Evolutionary conservation across 2,113 vertebrate genomes (phyloP), one percentile per base, ranked within the genome.

Genomic region (Varanus salvator): DNA sequence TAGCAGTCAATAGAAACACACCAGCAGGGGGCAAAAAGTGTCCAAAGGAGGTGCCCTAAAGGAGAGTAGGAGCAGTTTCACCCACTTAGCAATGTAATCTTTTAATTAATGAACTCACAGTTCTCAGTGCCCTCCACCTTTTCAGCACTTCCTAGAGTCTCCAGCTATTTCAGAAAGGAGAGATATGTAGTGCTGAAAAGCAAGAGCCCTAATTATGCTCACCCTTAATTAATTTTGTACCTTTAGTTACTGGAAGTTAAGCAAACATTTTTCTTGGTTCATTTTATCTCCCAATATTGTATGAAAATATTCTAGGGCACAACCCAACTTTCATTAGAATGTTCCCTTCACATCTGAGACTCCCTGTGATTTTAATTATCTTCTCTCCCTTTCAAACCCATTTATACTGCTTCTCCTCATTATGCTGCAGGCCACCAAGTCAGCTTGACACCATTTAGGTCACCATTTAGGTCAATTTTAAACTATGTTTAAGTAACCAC

Each of bases 321-420:
- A 89, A 75, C 82, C 2, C 17, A 60, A 60, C 72, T 89, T 50
- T 83, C 57, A 88, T 80, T 74, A 81, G 25, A 52, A 2, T n/a
- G 57, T 29, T 66, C 72, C 76, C 66, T 85, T 85, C 69, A 27
- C 57, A 91, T n/a, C 17, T 25, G 38, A 86, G 77, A 85, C 25
- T 68, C 25, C 57, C 60, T 82, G 78, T 87, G 48, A 88, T 84
- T 85, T 91, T 80, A 80, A 84, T 88, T 84, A 85, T 74, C 64
- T 80, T 72, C 25, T 48, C 69, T 74, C 44, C 66, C 57, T 86
- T 80, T 44, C 64, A 25, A 34, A 74, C 81, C 77, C n/a, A 44
- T 75, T 80, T 85, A 75, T 81, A 68, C 5, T 86, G 44, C 48
- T 75, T 85, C 54, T 80, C 29, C 15, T 75, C 82, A 76, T 86